phyloP scores from a whole-genome alignment of 2,888 invertebrate species.

The Copidosoma aretas region DNA sequence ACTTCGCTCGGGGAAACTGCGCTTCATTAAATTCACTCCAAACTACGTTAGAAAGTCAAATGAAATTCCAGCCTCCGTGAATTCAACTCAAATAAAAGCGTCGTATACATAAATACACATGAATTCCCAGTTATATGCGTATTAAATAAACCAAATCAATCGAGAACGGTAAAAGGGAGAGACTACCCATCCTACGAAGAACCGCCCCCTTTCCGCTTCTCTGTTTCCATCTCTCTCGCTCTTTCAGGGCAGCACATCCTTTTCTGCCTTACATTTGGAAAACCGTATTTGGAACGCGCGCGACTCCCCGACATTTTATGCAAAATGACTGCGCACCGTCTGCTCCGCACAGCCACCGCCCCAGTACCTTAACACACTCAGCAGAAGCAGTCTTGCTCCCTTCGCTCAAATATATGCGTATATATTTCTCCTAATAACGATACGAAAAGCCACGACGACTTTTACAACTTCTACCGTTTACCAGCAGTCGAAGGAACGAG shows the following conservation, averaged over 20 bases:
- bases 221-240: not conserved
- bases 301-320: conserved; percentile 17
- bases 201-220: no score
- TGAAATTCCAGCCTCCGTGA: no score
- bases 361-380: not conserved
- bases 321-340: conserved; percentile 24
- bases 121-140: not conserved
- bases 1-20: no score
- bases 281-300: not conserved
- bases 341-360: conserved; percentile 15
- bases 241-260: not conserved
- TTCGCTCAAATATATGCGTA: not conserved
- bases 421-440: not conserved
- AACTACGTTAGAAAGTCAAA: no score
- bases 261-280: not conserved
- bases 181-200: no score
- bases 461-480: not conserved
- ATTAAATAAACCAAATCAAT: not conserved
- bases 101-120: not conserved
- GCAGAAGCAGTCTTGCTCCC: not conserved
- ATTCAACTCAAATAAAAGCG: not conserved
- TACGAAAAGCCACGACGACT: not conserved
- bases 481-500: no score
- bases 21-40: no score
- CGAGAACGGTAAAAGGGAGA: not conserved